These are phyloP conservation scores for Leptothorax acervorum DNA, from an alignment of 2,888 invertebrate genomes.

Conservation along the genomic window DNA sequence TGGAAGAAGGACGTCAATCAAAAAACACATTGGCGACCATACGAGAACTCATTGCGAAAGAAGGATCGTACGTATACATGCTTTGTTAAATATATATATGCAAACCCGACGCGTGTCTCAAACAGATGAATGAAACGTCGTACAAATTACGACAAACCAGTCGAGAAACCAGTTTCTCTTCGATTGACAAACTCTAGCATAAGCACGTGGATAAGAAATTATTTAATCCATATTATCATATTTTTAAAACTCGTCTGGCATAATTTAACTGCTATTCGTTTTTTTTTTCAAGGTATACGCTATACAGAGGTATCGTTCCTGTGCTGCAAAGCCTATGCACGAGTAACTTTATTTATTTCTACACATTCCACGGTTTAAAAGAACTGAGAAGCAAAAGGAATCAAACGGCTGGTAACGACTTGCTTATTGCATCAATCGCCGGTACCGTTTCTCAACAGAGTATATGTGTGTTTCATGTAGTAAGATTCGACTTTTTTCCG, in stretches of 20 bases:
- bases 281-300: slow-evolving; percentile 86
- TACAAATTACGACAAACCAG: neutral
- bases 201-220: neutral
- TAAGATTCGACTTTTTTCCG: neutral
- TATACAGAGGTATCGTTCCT: slow-evolving; percentile 93
- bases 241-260: neutral
- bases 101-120: too few species aligned
- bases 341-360: slow-evolving; percentile 98
- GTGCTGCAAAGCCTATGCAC: slow-evolving; percentile 94
- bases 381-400: slow-evolving; percentile 83
- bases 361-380: slow-evolving; percentile 95
- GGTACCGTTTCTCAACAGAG: slow-evolving; percentile 85
- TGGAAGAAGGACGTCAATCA: slow-evolving; percentile 90
- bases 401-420: slow-evolving; percentile 90
- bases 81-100: neutral
- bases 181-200: neutral
- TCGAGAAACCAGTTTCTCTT: neutral
- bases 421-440: slow-evolving; percentile 92
- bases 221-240: neutral
- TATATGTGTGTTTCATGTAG: neutral
- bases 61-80: slow-evolving; percentile 87
- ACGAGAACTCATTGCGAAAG: slow-evolving; percentile 85
- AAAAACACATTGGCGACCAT: slow-evolving; percentile 90
- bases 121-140: neutral
- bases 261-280: neutral